These are phyloP conservation scores for Coranthus polyacanthus DNA, from an alignment of 2,797 vertebrate species.

Conservation along the genomic window DNA sequence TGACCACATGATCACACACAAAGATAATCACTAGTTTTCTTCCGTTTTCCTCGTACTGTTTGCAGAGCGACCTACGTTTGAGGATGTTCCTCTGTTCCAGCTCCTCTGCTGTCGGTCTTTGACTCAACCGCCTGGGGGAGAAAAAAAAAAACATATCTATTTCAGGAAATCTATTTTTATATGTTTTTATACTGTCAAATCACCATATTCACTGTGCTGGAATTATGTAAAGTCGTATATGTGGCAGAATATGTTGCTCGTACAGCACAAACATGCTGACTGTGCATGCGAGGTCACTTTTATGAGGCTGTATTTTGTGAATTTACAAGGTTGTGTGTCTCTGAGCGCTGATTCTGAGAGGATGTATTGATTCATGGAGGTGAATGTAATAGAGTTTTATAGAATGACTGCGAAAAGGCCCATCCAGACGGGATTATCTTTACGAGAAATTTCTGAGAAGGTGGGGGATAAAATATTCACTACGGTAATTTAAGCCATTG, in stretches of 20 bases:
- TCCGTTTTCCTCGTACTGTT: background rate
- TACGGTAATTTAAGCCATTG: no score
- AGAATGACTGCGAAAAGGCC: background rate
- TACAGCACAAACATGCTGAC: no score
- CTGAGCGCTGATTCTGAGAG: no score
- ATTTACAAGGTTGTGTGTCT: conserved; percentile 8
- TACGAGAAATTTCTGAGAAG: no score
- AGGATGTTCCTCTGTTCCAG: conserved; percentile 98
- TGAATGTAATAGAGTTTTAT: conserved; percentile 4
- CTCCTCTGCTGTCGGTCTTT: conserved; percentile 96
- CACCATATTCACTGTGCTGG: conserved; percentile 1
- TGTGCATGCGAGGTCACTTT: background rate
- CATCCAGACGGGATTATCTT: no score
- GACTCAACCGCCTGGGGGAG: conserved; percentile 91
- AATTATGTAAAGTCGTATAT: background rate
- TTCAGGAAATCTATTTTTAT: conserved; percentile 38
- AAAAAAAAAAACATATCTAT: conserved; percentile 66
- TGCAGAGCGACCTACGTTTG: conserved; percentile 90
- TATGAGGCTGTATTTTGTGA: conserved; percentile 23
- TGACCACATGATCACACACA: background rate
- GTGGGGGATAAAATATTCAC: no score
- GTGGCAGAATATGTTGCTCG: background rate
- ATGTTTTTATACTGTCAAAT: background rate
- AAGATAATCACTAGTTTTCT: background rate
- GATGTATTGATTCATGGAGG: background rate